Conservation (phyloP, 1,140 invertebrate species). For the Leucophenga varia region DNA sequence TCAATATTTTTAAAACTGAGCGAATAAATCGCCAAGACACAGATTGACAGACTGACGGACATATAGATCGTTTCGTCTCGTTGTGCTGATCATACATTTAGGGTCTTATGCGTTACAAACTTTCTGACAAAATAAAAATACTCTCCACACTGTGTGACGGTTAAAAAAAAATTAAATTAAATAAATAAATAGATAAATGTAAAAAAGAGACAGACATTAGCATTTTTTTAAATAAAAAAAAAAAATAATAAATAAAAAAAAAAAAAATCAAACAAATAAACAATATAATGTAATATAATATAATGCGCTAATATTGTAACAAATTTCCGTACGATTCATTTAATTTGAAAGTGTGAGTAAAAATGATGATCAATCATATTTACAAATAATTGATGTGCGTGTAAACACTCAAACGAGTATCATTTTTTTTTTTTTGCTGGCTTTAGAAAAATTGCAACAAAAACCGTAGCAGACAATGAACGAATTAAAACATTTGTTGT, state of each 20-base stretch:
- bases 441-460: too few relatives aligned
- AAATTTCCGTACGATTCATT: conserved; percentile 39
- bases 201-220: conserved; percentile 4
- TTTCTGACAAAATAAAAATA: too few relatives aligned
- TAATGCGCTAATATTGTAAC: conserved; percentile 51
- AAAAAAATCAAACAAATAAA: not conserved
- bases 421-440: not conserved
- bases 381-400: conserved; percentile 17
- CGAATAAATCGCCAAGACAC: too few relatives aligned
- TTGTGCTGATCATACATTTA: too few relatives aligned
- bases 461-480: conserved; percentile 29
- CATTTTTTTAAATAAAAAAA: conserved; percentile 36
- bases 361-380: conserved; percentile 42
- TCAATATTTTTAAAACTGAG: too few relatives aligned
- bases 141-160: too few relatives aligned
- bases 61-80: too few relatives aligned
- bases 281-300: conserved; percentile 1
- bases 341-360: conserved; percentile 9
- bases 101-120: too few relatives aligned
- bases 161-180: too few relatives aligned
- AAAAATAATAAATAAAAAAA: conserved; percentile 31
- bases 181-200: too few relatives aligned
- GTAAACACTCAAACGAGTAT: conserved; percentile 6
- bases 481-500: conserved; percentile 54
- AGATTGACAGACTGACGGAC: too few relatives aligned